phyloP scores from a whole-genome alignment of 2,113 vertebrate species.

The Plecturocebus donacophilus region DNA sequence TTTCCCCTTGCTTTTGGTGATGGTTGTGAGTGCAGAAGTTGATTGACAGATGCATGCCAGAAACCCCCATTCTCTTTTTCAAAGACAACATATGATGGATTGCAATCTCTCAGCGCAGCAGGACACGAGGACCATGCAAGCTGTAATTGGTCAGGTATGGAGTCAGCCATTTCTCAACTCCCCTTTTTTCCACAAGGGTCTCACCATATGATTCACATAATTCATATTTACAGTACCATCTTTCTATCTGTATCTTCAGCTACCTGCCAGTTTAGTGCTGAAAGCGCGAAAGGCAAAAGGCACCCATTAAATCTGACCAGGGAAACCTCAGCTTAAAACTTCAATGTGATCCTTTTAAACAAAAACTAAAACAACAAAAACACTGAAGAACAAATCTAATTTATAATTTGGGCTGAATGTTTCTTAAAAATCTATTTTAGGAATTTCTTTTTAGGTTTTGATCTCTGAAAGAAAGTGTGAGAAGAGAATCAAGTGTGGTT shows the following conservation, averaged over 20 bases:
- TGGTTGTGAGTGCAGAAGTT: conserved; percentile 91
- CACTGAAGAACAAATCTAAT: not conserved
- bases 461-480: conserved; percentile 77
- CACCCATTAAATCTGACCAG: conserved; percentile 83
- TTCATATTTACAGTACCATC: conserved; percentile 90
- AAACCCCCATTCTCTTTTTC: conserved; percentile 91
- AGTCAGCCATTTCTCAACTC: conserved; percentile 93
- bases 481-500: conserved; percentile 78
- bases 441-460: conserved; percentile 69
- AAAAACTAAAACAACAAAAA: conserved; percentile 53
- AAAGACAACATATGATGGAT: conserved; percentile 92
- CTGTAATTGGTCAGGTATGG: conserved; percentile 94
- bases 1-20: conserved; percentile 89
- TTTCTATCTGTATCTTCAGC: conserved; percentile 88
- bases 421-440: conserved; percentile 72
- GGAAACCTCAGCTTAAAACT: conserved; percentile 81
- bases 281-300: conserved; percentile 83
- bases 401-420: conserved; percentile 75
- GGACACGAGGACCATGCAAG: conserved; percentile 90
- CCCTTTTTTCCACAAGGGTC: conserved; percentile 85
- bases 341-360: conserved; percentile 72
- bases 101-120: conserved; percentile 90
- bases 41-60: conserved; percentile 92
- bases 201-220: conserved; percentile 91
- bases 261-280: conserved; percentile 81